Evolutionary conservation across 2,888 invertebrate species (phyloP).

Genomic region (Dioctria linearis): DNA sequence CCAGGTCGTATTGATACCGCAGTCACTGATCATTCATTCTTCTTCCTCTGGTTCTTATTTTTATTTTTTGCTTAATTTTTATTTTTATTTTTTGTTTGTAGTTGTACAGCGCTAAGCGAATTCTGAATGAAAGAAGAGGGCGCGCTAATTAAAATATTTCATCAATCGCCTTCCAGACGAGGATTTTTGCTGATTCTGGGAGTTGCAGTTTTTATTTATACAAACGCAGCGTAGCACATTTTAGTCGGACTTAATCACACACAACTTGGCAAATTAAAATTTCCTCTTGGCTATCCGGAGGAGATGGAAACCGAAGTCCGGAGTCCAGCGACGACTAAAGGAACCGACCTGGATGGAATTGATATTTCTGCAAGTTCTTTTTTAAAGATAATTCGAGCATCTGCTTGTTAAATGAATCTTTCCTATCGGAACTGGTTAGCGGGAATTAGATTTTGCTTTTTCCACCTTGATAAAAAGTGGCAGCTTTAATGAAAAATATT

Average conservation of each 20-base stretch:
- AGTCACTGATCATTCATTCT: conserved; percentile 47
- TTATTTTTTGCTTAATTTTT: conserved; percentile 17
- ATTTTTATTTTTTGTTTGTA: conserved; percentile 4
- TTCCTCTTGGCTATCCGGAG: conserved; percentile 25
- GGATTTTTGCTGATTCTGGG: conserved; percentile 32
- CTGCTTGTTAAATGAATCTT: conserved; percentile 20
- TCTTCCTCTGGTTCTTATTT: conserved; percentile 23
- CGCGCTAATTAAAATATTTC: conserved; percentile 55
- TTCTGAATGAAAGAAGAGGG: conserved; percentile 52
- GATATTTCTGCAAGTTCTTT: conserved; percentile 1
- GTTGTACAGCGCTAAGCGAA: conserved; percentile 28
- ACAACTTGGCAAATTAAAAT: conserved; percentile 45
- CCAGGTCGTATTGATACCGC: conserved; percentile 39
- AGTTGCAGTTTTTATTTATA: conserved; percentile 40
- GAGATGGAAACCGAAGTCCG: background rate
- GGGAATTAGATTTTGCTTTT: conserved; percentile 45
- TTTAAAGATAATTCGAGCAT: conserved; percentile 28
- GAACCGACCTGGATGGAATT: conserved; percentile 31
- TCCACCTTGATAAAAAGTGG: conserved; percentile 14
- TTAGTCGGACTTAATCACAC: conserved; percentile 38
- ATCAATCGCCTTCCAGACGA: conserved; percentile 28
- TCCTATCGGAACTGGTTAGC: conserved; percentile 28
- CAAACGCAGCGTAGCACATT: background rate
- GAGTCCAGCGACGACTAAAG: background rate
- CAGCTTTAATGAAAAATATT: background rate